phyloP scores from a whole-genome alignment of 1,140 invertebrate genomes.

The Druon quercuslanigerum region DNA sequence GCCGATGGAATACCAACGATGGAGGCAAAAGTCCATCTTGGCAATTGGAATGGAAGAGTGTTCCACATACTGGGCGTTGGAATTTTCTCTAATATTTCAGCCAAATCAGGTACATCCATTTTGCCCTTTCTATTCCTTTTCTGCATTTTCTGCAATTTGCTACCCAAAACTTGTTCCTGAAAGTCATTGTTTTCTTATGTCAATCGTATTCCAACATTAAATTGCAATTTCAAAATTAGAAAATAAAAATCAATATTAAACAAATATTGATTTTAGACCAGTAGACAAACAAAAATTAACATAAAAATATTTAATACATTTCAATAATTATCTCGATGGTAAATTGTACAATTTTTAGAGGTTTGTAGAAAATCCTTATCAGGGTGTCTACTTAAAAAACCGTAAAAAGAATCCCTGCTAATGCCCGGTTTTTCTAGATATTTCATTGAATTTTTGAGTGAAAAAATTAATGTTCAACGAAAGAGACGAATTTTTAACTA shows the following conservation, averaged over 20 bases:
- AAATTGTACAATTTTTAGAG: too few species aligned
- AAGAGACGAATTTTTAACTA: too few species aligned
- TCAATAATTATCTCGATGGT: not conserved
- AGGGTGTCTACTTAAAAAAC: too few species aligned
- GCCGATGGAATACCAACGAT: slow-evolving; percentile 78
- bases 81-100: slow-evolving; percentile 82
- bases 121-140: slow-evolving; percentile 80
- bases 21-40: slow-evolving; percentile 79
- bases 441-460: too few species aligned
- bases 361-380: too few species aligned
- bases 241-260: too few species aligned
- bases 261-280: too few species aligned
- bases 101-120: slow-evolving; percentile 79
- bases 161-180: slow-evolving; percentile 84
- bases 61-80: slow-evolving; percentile 87
- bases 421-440: too few species aligned
- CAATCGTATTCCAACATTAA: slow-evolving; percentile 33
- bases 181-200: slow-evolving; percentile 13
- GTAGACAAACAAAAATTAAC: too few species aligned
- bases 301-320: not conserved
- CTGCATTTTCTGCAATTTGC: slow-evolving; percentile 84
- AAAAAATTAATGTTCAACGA: too few species aligned
- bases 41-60: slow-evolving; percentile 90
- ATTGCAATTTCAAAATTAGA: too few species aligned
- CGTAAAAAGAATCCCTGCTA: too few species aligned